Percentiles rank a stretch among this genome's conserved stretches.
Conservation (phyloP, 2,888 invertebrate species). For the Phanerotoma sp. region DNA sequence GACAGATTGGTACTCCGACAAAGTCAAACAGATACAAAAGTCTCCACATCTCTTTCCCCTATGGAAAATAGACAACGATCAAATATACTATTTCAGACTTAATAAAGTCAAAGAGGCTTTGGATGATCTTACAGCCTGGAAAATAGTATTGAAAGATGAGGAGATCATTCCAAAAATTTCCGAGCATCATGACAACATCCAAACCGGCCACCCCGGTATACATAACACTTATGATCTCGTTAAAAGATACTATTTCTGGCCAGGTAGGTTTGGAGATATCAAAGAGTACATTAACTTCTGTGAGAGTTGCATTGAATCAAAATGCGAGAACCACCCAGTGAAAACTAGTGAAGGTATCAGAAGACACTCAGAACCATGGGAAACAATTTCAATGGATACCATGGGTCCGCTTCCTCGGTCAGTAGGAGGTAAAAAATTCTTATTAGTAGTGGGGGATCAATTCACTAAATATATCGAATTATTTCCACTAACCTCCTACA, state of each 20-base stretch:
- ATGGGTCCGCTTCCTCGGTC: not conserved
- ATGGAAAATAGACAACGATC: conserved; percentile 19
- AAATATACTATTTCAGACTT: conserved; percentile 18
- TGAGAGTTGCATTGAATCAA: not conserved
- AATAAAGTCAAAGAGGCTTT: not conserved
- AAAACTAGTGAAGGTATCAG: not conserved
- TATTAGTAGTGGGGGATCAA: not conserved
- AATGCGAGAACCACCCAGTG: not conserved
- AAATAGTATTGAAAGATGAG: not conserved
- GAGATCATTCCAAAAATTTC: not conserved
- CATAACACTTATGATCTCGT: not conserved
- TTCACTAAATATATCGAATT: not conserved
- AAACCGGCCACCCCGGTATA: not conserved
- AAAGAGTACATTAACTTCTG: not conserved
- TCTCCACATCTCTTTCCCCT: conserved; percentile 22
- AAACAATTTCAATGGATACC: too few species aligned
- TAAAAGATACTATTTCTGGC: not conserved
- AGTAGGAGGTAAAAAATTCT: not conserved
- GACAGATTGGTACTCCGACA: conserved; percentile 26
- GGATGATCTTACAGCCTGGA: conserved; percentile 18
- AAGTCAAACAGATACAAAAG: conserved; percentile 26
- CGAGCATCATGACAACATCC: not conserved
- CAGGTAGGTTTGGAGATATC: not conserved
- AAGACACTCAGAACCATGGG: not conserved
- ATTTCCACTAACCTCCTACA: not conserved